Conservation (phyloP, 2,113 vertebrate species). For the Alethe castanea region DNA sequence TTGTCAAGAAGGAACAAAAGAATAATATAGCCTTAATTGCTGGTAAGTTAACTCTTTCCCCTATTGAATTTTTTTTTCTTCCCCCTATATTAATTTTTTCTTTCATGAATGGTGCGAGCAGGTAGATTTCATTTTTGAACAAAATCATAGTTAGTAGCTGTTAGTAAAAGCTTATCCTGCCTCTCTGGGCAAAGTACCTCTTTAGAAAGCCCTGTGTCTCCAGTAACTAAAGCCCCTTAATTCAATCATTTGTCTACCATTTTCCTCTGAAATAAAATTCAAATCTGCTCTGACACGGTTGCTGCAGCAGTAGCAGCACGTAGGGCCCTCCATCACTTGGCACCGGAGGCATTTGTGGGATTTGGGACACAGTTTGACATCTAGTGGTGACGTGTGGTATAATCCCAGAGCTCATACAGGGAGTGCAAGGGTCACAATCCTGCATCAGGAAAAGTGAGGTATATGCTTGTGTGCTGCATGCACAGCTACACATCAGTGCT, state of each 20-base stretch:
- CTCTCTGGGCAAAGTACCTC: not conserved
- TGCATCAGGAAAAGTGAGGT: rapidly evolving
- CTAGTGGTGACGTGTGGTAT: constrained; percentile 54
- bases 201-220: not conserved
- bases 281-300: not conserved
- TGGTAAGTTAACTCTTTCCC: not conserved
- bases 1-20: not conserved
- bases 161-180: not conserved
- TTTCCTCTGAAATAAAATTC: not conserved
- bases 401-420: not conserved
- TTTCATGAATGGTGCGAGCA: not conserved
- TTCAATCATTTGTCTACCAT: not conserved
- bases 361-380: constrained; percentile 60
- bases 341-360: not conserved
- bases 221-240: not conserved
- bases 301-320: not conserved
- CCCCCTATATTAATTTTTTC: not conserved
- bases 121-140: not conserved
- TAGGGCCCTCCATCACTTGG: not conserved
- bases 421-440: not conserved
- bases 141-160: not conserved
- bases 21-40: not conserved
- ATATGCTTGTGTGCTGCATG: rapidly evolving
- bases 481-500: not conserved
- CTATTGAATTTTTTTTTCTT: not conserved